Evolutionary conservation across 1,140 invertebrate genomes (phyloP).

Genomic region (Hylaeus volcanicus): DNA sequence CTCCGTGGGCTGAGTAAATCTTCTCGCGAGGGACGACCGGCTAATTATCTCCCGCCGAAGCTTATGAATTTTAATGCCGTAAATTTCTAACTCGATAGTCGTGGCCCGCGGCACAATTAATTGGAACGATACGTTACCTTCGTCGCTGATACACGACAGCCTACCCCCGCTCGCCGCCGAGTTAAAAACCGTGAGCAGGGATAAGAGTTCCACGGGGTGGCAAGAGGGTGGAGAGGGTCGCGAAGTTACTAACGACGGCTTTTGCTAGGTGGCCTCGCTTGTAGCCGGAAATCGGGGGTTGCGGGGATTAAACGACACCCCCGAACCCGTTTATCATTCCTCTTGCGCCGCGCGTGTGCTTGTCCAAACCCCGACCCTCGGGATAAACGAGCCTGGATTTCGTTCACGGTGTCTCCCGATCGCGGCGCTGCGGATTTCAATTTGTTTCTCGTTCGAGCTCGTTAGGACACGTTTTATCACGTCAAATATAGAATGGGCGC

Average conservation of each 20-base stretch:
- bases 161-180: background rate
- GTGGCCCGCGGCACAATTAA: conserved; percentile 60
- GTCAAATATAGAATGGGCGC: too few species aligned
- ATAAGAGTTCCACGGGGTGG: conserved; percentile 20
- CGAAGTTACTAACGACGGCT: conserved; percentile 68
- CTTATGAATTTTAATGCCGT: conserved; percentile 62
- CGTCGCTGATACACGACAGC: conserved; percentile 19
- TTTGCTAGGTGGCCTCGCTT: background rate
- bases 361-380: conserved; percentile 10
- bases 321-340: conserved; percentile 63
- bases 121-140: conserved; percentile 67
- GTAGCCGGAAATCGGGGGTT: conserved; percentile 39
- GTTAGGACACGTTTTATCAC: background rate
- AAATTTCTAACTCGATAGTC: conserved; percentile 64
- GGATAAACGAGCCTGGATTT: conserved; percentile 44
- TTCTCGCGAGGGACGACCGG: conserved; percentile 2
- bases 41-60: conserved; percentile 50
- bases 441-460: background rate
- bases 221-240: conserved; percentile 29
- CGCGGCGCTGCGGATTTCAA: background rate
- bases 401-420: background rate
- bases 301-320: conserved; percentile 58
- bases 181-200: conserved; percentile 31
- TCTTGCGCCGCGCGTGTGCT: conserved; percentile 32
- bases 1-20: conserved; percentile 22